Conservation (phyloP, 2,113 vertebrate species). For the Ornithorhynchus anatinus region DNA sequence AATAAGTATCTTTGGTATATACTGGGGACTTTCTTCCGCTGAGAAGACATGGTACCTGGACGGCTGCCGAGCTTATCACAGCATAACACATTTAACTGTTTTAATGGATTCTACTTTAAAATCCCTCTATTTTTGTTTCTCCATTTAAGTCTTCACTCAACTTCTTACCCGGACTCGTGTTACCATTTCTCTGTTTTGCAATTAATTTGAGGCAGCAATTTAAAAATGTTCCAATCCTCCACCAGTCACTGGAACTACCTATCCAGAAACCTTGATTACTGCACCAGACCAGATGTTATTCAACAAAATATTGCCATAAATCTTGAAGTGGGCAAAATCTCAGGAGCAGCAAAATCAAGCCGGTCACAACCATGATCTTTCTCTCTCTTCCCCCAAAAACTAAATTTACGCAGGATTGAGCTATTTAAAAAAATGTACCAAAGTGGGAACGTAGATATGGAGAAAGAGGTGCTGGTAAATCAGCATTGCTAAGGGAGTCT, state of each 20-base stretch:
- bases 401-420: neutral
- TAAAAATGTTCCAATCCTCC: neutral
- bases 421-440: too few species aligned
- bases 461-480: too few species aligned
- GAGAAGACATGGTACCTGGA: slow-evolving; percentile 4
- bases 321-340: neutral
- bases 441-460: too few species aligned
- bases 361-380: neutral
- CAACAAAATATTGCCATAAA: neutral
- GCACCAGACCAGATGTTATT: slow-evolving; percentile 9
- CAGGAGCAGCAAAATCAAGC: neutral
- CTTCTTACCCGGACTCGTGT: neutral
- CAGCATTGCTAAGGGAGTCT: too few species aligned
- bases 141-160: slow-evolving; percentile 6
- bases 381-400: too few species aligned
- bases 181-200: slow-evolving; percentile 1
- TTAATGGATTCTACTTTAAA: neutral
- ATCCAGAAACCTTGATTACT: slow-evolving; percentile 12
- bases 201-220: slow-evolving; percentile 28
- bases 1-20: neutral
- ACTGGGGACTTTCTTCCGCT: neutral
- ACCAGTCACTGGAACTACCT: slow-evolving; percentile 23
- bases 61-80: slow-evolving; percentile 24
- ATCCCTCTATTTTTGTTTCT: neutral
- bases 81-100: slow-evolving; percentile 4